Conservation (phyloP, 2,797 vertebrate species). For the Chaetophractus vellerosus region DNA sequence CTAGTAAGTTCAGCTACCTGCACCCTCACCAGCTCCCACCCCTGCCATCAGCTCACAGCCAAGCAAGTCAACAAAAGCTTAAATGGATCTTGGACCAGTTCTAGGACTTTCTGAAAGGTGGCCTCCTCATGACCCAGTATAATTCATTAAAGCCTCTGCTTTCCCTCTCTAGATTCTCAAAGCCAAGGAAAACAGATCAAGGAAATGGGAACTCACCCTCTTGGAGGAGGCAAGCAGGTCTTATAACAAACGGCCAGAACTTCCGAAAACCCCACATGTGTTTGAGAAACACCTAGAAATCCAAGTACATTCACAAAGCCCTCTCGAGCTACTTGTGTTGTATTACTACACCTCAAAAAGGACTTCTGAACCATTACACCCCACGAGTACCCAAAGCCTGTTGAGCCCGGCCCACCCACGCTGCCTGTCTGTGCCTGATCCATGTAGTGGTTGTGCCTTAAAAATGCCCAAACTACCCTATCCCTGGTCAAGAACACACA, state of each 20-base stretch:
- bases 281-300: not conserved
- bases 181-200: not conserved
- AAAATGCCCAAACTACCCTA: not conserved
- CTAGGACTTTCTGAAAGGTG: not conserved
- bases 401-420: not conserved
- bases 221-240: not conserved
- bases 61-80: not conserved
- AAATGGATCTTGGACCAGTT: not conserved
- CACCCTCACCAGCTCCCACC: not conserved
- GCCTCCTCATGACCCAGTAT: accelerated
- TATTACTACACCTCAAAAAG: not conserved
- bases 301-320: not conserved
- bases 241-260: not conserved
- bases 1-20: not conserved
- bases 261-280: not conserved
- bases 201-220: not conserved
- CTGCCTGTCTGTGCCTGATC: not conserved
- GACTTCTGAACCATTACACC: not conserved
- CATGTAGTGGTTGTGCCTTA: too few species aligned
- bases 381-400: not conserved
- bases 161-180: not conserved
- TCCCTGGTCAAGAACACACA: not conserved
- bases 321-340: not conserved
- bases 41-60: not conserved
- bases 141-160: not conserved